phyloP scores from a whole-genome alignment of 2,797 vertebrate genomes.

The Avahi laniger region DNA sequence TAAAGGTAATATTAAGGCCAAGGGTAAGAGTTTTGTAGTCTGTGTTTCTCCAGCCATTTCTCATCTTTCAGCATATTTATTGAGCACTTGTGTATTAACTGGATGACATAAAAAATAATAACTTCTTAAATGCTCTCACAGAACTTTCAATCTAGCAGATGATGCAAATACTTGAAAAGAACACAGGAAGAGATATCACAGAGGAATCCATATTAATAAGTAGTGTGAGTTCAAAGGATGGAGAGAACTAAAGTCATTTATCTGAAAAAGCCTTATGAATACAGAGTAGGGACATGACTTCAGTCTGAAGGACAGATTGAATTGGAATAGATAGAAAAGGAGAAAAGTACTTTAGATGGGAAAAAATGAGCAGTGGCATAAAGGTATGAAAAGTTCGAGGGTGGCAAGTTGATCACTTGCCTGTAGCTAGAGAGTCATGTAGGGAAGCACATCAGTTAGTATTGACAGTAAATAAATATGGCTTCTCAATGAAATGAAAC shows the following conservation, averaged over 20 bases:
- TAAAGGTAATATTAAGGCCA: not conserved
- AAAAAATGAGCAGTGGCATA: not conserved
- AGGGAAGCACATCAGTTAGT: too few species aligned
- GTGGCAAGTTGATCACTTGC: not conserved
- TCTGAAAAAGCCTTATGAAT: not conserved
- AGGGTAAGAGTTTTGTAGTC: not conserved
- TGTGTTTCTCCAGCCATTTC: not conserved
- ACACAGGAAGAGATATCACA: not conserved
- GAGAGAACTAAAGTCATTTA: not conserved
- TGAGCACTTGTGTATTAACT: not conserved
- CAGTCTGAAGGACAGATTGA: not conserved
- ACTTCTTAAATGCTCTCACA: not conserved
- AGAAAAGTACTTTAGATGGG: not conserved
- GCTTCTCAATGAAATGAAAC: not conserved
- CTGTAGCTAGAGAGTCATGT: not conserved
- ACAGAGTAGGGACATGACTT: not conserved
- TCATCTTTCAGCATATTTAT: not conserved
- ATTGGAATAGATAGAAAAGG: not conserved
- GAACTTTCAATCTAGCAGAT: conserved; percentile 6
- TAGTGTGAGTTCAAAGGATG: not conserved
- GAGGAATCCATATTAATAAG: not conserved
- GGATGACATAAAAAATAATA: not conserved
- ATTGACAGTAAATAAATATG: not conserved
- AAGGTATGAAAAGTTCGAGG: not conserved
- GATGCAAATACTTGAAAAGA: not conserved